A percentile compares a stretch with the other conserved stretches of the same genome.
Evolutionary conservation across 2,888 invertebrate species (phyloP).

Genomic region (Stenchaetothrips biformis): DNA sequence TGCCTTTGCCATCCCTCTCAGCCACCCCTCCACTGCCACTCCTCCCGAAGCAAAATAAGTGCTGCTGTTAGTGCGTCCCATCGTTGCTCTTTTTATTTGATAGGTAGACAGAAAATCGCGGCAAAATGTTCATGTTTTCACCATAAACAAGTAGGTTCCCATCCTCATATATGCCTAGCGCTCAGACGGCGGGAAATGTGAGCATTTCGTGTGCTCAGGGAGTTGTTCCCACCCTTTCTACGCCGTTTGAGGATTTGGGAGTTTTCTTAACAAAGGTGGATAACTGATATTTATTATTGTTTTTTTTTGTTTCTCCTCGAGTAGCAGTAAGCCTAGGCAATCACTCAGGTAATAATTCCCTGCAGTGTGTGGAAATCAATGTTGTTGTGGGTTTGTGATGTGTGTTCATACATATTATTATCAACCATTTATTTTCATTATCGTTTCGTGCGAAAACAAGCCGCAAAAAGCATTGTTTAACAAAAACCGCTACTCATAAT

Average conservation of each 20-base stretch:
- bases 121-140: constrained; percentile 15
- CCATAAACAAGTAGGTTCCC: not conserved
- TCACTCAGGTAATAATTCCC: constrained; percentile 10
- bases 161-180: too few relatives aligned
- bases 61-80: not conserved
- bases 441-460: not conserved
- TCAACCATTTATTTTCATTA: not conserved
- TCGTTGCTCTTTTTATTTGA: not conserved
- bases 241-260: too few relatives aligned
- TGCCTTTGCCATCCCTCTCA: too few relatives aligned
- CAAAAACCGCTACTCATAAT: not conserved
- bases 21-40: too few relatives aligned
- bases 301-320: constrained; percentile 26
- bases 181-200: too few relatives aligned
- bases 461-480: constrained; percentile 4
- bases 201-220: too few relatives aligned
- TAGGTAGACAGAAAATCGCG: not conserved
- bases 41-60: too few relatives aligned
- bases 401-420: constrained; percentile 28
- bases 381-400: constrained; percentile 32
- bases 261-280: not conserved
- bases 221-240: too few relatives aligned
- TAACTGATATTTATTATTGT: constrained; percentile 5
- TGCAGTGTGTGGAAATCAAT: constrained; percentile 12
- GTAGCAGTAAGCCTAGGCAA: constrained; percentile 25